phyloP scores from a whole-genome alignment of 2,888 invertebrate species.

The Nipponacmea schrenckii region DNA sequence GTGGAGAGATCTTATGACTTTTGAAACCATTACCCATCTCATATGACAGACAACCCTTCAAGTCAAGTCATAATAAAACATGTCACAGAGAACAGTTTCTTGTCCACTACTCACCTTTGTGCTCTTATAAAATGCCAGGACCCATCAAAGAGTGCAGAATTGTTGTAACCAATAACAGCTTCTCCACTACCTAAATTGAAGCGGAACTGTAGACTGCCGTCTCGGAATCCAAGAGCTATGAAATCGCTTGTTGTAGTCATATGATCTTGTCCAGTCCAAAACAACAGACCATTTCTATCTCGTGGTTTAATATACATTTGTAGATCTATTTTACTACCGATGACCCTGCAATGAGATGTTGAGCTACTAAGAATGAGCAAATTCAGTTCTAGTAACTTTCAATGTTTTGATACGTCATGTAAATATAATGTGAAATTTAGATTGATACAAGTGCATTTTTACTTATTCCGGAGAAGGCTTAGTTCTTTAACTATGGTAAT shows the following conservation, averaged over 20 bases:
- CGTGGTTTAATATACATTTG: slow-evolving; percentile 86
- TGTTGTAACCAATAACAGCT: slow-evolving; percentile 84
- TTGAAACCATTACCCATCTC: too few species aligned
- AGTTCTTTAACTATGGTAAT: too few species aligned
- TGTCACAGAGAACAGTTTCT: too few species aligned
- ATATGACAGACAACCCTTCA: too few species aligned
- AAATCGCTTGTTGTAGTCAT: slow-evolving; percentile 76
- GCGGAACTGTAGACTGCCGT: slow-evolving; percentile 79
- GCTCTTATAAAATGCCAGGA: slow-evolving; percentile 84
- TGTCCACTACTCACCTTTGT: slow-evolving; percentile 73
- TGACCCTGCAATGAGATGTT: slow-evolving; percentile 72
- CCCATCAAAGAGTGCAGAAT: slow-evolving; percentile 88
- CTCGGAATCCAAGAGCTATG: slow-evolving; percentile 84
- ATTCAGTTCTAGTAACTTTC: too few species aligned
- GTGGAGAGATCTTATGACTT: too few species aligned
- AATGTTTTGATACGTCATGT: too few species aligned
- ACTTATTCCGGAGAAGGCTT: too few species aligned
- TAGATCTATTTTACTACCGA: slow-evolving; percentile 86
- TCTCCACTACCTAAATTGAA: slow-evolving; percentile 91
- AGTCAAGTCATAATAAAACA: too few species aligned
- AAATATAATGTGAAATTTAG: too few species aligned
- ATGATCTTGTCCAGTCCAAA: slow-evolving; percentile 83
- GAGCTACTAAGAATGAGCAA: too few species aligned
- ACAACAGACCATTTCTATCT: slow-evolving; percentile 78
- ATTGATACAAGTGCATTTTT: background rate